Evolutionary conservation across 2,888 invertebrate species (phyloP), one percentile per base, ranked within the genome.

Genomic region (Formica aserva): DNA sequence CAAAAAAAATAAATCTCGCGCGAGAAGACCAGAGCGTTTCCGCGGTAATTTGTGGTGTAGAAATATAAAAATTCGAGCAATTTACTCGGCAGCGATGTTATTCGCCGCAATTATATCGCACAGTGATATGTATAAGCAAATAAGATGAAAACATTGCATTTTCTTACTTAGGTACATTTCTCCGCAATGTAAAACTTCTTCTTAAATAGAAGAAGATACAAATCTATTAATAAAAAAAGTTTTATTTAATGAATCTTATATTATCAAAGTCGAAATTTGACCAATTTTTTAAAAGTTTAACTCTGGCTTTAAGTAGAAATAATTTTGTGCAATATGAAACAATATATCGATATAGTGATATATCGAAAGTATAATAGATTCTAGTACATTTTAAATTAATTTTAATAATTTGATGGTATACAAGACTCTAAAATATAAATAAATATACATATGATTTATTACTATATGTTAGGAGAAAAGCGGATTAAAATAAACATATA

Each of bases 401-500:
- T 60, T 78, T n/a, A 55, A 60, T 22, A 67, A 41, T 22, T 3
- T 13, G 35, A 18, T 9, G 4, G n/a, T 69, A 55, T 55, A 22
- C 3, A 9, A 29, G 32, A 32, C 38, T 13, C 32, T 15, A 9
- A 57, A 41, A 35, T 38, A 13, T 38, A 66, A 41, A 38, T 22
- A 32, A 18, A 26, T 32, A 4, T 22, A 15, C 9, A 15, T 55
- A n/a, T 69, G 41, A 78, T 60, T 69, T 71, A 71, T 32, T 45
- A 45, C 3, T 15, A n/a, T 41, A 29, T 29, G 5, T 57, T 4
- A n/a, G 38, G 4, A 60, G 32, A 22, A 15, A 45, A 8, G 18
- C 32, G 22, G 3, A 32, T 78, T 35, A 26, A 71, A 78, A 71
- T 60, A 38, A 66, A 38, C 55, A 77, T 77, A 22, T 22, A 60